Conservation (phyloP, 1,140 invertebrate species). For the Drosophila saltans region DNA sequence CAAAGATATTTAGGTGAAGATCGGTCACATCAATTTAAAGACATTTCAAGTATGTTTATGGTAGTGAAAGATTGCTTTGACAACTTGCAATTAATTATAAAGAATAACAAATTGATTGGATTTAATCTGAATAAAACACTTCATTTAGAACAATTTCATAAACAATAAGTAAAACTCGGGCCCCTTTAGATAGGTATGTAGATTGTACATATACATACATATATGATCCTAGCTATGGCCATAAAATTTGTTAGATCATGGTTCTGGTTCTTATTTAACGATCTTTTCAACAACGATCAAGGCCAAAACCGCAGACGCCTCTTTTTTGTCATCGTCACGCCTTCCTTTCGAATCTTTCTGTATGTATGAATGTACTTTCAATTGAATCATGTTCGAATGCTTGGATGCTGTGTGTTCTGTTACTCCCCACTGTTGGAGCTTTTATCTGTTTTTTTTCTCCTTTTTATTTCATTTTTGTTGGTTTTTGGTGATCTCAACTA, state of each 20-base stretch:
- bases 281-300: slow-evolving; percentile 17
- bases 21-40: background rate
- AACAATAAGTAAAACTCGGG: background rate
- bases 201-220: no score
- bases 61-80: background rate
- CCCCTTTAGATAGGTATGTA: background rate
- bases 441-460: slow-evolving; percentile 5
- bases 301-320: slow-evolving; percentile 25
- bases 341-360: slow-evolving; percentile 21
- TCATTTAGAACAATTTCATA: background rate
- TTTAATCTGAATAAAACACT: background rate
- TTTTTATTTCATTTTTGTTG: background rate
- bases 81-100: background rate
- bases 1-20: slow-evolving; percentile 9
- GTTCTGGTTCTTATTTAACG: slow-evolving; percentile 18
- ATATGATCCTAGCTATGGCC: background rate
- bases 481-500: slow-evolving; percentile 16
- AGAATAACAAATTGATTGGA: background rate
- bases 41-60: background rate
- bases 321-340: slow-evolving; percentile 56
- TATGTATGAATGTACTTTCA: slow-evolving; percentile 35
- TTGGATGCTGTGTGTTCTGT: slow-evolving; percentile 22
- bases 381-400: slow-evolving; percentile 30
- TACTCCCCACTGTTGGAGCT: slow-evolving; percentile 23
- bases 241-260: slow-evolving; percentile 43